These are phyloP conservation scores for Taxidea taxus DNA, from an alignment of 2,113 vertebrate genomes.

Conservation along the genomic window DNA sequence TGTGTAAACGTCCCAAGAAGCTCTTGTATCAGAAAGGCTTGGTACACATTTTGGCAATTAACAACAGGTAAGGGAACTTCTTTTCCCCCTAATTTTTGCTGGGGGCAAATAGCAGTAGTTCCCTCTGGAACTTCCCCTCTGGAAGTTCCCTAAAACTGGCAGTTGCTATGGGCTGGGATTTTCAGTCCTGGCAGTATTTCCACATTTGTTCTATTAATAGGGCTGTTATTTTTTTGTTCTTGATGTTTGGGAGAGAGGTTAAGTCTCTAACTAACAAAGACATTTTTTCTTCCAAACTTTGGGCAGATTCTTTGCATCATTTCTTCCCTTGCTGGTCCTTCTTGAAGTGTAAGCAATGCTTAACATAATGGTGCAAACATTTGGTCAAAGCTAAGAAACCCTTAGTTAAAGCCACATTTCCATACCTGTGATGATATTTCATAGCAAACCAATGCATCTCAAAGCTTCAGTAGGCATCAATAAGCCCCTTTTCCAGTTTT, in stretches of 20 bases:
- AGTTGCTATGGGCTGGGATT: conserved; percentile 5
- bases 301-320: conserved; percentile 20
- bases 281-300: neutral
- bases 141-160: neutral
- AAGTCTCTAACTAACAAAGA: conserved; percentile 18
- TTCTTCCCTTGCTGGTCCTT: neutral
- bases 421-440: neutral
- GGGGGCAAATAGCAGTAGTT: neutral
- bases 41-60: neutral
- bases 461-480: neutral
- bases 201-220: conserved; percentile 13
- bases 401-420: neutral
- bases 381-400: neutral
- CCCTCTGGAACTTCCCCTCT: neutral
- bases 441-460: neutral
- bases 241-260: neutral
- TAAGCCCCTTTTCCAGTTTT: neutral
- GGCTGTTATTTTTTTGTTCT: conserved; percentile 12
- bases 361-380: conserved; percentile 30
- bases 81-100: conserved; percentile 24
- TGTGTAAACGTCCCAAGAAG: neutral
- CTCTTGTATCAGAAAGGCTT: neutral
- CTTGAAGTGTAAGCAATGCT: neutral
- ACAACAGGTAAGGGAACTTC: neutral
- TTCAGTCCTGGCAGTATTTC: conserved; percentile 17